Evolutionary conservation across 2,797 vertebrate genomes (phyloP).

Genomic region (Thunnus albacares): DNA sequence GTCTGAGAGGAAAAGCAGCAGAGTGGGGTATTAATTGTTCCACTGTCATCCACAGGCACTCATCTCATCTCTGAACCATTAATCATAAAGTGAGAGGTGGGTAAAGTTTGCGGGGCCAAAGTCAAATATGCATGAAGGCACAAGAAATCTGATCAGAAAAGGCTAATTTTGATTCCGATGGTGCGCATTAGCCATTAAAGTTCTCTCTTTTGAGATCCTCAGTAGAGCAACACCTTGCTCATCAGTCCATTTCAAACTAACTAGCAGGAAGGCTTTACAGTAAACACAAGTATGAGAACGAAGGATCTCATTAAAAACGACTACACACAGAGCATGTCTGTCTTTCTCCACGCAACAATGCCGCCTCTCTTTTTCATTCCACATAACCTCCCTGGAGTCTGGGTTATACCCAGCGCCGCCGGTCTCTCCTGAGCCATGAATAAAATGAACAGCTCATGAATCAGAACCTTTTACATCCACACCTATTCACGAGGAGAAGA

Average conservation of each 20-base stretch:
- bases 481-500: constrained; percentile 64
- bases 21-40: constrained; percentile 67
- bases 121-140: constrained; percentile 58
- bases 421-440: constrained; percentile 57
- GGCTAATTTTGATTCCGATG: not conserved
- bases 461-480: constrained; percentile 62
- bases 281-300: constrained; percentile 50
- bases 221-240: constrained; percentile 27
- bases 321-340: constrained; percentile 45
- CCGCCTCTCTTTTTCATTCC: constrained; percentile 51
- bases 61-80: constrained; percentile 58
- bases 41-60: constrained; percentile 53
- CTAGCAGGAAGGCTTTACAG: constrained; percentile 53
- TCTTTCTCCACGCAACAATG: constrained; percentile 57
- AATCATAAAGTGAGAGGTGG: constrained; percentile 62
- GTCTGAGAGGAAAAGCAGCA: constrained; percentile 47
- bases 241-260: constrained; percentile 47
- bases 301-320: constrained; percentile 56
- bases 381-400: constrained; percentile 45
- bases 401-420: constrained; percentile 41
- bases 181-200: constrained; percentile 2
- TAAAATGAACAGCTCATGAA: constrained; percentile 64
- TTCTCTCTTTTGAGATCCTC: not conserved
- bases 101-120: constrained; percentile 32
- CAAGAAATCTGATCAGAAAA: constrained; percentile 39